A percentile compares a stretch with the other conserved stretches of the same genome.
phyloP scores from a whole-genome alignment of 2,888 invertebrate species.

The Auanema sp. region DNA sequence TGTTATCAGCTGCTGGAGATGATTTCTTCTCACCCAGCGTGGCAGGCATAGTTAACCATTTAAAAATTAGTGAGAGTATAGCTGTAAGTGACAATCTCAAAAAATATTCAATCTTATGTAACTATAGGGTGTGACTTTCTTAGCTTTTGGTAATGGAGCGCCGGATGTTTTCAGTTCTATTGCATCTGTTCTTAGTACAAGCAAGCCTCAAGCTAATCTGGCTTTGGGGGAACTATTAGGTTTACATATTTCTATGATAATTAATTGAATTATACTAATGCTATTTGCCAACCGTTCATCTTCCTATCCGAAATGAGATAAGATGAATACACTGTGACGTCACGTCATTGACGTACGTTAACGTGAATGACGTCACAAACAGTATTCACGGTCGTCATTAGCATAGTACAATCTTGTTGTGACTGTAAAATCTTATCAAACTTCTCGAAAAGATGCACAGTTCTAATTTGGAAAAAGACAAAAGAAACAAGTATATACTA shows the following conservation, averaged over 20 bases:
- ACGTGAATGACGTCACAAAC: no score
- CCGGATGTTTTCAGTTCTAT: conserved; percentile 75
- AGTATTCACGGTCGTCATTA: no score
- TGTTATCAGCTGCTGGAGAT: conserved; percentile 53
- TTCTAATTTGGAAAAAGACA: neutral
- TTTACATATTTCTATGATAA: conserved; percentile 41
- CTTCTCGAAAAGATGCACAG: neutral
- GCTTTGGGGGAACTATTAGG: conserved; percentile 66
- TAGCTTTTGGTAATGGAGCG: conserved; percentile 76
- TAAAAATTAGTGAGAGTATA: conserved; percentile 67
- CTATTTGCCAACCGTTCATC: no score
- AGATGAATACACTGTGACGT: conserved; percentile 20
- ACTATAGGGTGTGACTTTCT: conserved; percentile 73
- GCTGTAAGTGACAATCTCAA: conserved; percentile 67
- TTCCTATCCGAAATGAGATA: no score
- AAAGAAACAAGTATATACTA: conserved; percentile 64
- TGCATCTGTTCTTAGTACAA: conserved; percentile 66
- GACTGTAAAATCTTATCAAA: neutral
- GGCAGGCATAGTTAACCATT: conserved; percentile 66
- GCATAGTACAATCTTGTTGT: conserved; percentile 25
- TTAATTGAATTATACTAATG: conserved; percentile 40
- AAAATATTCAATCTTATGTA: no score
- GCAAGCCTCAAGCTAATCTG: conserved; percentile 65
- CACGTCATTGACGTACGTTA: conserved; percentile 26
- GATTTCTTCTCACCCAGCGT: conserved; percentile 65